A percentile compares a stretch with the other conserved stretches of the same genome.
Evolutionary conservation across 2,888 invertebrate species (phyloP).

Genomic region (Mechanitis messenoides): DNA sequence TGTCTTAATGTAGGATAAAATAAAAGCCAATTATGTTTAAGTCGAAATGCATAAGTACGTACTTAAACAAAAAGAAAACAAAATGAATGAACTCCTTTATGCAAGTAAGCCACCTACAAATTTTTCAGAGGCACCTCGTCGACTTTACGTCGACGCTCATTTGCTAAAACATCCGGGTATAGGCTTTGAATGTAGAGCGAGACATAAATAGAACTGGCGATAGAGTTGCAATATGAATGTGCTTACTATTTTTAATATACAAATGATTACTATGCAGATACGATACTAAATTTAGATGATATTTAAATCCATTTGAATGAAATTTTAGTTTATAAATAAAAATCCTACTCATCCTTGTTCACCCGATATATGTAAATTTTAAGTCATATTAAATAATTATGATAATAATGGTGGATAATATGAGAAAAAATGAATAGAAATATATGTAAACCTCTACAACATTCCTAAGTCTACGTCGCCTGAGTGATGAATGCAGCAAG

Average conservation of each 20-base stretch:
- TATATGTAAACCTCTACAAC: not conserved
- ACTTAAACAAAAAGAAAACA: constrained; percentile 18
- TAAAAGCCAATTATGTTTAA: not conserved
- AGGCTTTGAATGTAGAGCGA: constrained; percentile 36
- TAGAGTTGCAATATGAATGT: not conserved
- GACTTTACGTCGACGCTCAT: constrained; percentile 57
- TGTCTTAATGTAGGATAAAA: not conserved
- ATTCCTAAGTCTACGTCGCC: constrained; percentile 27
- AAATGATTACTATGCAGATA: too few species aligned
- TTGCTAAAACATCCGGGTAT: constrained; percentile 64
- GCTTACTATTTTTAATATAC: not conserved
- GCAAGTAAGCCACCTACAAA: constrained; percentile 40
- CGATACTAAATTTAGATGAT: too few species aligned
- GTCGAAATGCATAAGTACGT: not conserved
- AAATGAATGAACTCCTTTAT: constrained; percentile 23
- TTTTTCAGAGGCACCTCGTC: constrained; percentile 48
- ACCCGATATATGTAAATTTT: too few species aligned
- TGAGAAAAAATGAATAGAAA: too few species aligned
- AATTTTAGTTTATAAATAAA: too few species aligned
- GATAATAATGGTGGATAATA: too few species aligned
- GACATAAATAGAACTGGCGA: constrained; percentile 35
- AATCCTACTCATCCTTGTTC: too few species aligned
- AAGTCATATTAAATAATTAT: too few species aligned
- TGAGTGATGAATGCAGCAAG: constrained; percentile 66
- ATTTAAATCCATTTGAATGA: too few species aligned